These are phyloP conservation scores for Megamerina dolium DNA, from an alignment of 2,888 invertebrate genomes.

Conservation along the genomic window DNA sequence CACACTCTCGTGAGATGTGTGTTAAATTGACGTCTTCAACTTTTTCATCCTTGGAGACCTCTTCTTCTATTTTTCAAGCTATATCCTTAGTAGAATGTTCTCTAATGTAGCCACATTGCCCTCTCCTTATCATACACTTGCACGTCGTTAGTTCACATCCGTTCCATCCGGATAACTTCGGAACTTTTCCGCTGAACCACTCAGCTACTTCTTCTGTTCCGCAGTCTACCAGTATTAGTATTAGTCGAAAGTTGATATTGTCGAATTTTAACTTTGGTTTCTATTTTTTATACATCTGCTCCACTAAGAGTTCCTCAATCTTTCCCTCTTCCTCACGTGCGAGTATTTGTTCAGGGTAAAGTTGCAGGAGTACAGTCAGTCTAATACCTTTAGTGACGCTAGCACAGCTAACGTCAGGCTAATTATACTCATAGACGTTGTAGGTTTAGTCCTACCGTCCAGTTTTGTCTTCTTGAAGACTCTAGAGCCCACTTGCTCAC, in stretches of 20 bases:
- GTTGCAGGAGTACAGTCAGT: background rate
- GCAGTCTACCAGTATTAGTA: background rate
- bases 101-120: too few species aligned
- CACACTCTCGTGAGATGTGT: too few species aligned
- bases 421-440: too few species aligned
- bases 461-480: too few species aligned
- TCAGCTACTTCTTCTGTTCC: background rate
- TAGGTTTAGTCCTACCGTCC: too few species aligned
- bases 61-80: too few species aligned
- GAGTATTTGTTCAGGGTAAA: background rate
- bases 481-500: too few species aligned
- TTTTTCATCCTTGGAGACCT: too few species aligned
- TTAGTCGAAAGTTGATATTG: background rate
- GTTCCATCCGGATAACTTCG: background rate
- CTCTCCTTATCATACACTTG: too few species aligned
- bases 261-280: background rate
- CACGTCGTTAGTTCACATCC: background rate
- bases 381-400: background rate
- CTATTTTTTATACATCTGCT: background rate
- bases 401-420: too few species aligned
- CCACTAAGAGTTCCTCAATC: background rate
- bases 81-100: too few species aligned
- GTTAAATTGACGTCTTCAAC: too few species aligned
- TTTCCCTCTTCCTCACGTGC: background rate
- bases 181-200: background rate